Conservation (phyloP, 2,888 invertebrate genomes). For the Bugula neritina region DNA sequence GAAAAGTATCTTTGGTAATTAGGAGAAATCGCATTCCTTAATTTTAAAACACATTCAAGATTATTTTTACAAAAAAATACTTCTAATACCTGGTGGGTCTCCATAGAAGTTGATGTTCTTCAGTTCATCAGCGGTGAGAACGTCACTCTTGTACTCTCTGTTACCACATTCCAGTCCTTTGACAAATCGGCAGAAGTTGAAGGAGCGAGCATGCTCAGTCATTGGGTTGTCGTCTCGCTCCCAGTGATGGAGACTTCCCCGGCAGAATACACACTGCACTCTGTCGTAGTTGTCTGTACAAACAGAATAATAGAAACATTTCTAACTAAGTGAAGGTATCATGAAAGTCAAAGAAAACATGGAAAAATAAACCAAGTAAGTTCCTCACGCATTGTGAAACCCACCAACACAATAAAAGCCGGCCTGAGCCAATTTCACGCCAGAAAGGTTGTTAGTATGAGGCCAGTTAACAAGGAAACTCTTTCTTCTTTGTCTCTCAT, state of each 20-base stretch:
- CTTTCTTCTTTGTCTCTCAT: slow-evolving; percentile 2
- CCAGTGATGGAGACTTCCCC: slow-evolving; percentile 88
- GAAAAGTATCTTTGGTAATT: no score
- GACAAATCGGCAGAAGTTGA: slow-evolving; percentile 75
- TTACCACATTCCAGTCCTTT: slow-evolving; percentile 36
- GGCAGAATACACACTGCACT: slow-evolving; percentile 86
- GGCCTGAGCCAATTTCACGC: not conserved
- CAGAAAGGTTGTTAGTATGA: not conserved
- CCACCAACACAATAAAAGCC: not conserved
- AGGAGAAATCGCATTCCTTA: no score
- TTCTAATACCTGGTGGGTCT: not conserved
- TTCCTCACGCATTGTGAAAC: no score
- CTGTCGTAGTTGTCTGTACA: slow-evolving; percentile 67
- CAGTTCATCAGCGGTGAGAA: not conserved
- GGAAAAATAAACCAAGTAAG: no score
- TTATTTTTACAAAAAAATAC: not conserved
- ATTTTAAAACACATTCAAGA: not conserved
- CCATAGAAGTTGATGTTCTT: not conserved
- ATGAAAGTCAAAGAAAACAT: no score
- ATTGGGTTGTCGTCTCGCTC: slow-evolving; percentile 81
- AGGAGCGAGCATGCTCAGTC: slow-evolving; percentile 88
- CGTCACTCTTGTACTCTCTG: slow-evolving; percentile 24
- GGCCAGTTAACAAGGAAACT: slow-evolving; percentile 3
- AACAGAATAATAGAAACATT: not conserved
- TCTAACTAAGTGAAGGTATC: no score